phyloP scores from a whole-genome alignment of 2,797 vertebrate genomes.

The Enteromius argenteus region DNA sequence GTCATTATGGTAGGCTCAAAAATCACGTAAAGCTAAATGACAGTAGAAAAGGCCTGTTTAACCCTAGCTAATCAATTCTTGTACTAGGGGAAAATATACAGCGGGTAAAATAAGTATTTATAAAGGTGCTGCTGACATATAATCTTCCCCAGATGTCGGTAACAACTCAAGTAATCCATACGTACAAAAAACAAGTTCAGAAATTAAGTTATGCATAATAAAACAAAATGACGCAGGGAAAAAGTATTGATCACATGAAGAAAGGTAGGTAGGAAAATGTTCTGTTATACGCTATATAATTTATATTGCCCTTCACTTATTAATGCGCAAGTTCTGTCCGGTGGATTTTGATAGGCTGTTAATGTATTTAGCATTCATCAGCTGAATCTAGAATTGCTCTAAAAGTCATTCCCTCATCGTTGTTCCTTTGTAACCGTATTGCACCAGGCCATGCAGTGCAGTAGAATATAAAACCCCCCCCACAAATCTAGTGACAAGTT shows the following conservation, averaged over 20 bases:
- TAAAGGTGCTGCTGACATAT: too few relatives aligned
- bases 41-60: background rate
- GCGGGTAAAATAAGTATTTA: too few relatives aligned
- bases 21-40: background rate
- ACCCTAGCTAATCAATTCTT: background rate
- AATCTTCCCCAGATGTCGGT: too few relatives aligned
- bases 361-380: background rate
- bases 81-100: background rate
- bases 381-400: background rate
- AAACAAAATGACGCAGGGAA: too few relatives aligned
- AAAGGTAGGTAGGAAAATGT: background rate
- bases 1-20: background rate
- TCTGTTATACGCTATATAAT: too few relatives aligned
- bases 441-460: too few relatives aligned
- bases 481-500: background rate
- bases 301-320: background rate
- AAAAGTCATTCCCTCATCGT: background rate
- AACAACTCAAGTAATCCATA: too few relatives aligned
- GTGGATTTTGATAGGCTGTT: background rate
- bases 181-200: too few relatives aligned
- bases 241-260: too few relatives aligned
- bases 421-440: background rate
- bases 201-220: too few relatives aligned
- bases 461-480: background rate
- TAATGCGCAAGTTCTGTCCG: background rate